Conservation (phyloP, 2,113 vertebrate species). For the Cardinalis cardinalis region DNA sequence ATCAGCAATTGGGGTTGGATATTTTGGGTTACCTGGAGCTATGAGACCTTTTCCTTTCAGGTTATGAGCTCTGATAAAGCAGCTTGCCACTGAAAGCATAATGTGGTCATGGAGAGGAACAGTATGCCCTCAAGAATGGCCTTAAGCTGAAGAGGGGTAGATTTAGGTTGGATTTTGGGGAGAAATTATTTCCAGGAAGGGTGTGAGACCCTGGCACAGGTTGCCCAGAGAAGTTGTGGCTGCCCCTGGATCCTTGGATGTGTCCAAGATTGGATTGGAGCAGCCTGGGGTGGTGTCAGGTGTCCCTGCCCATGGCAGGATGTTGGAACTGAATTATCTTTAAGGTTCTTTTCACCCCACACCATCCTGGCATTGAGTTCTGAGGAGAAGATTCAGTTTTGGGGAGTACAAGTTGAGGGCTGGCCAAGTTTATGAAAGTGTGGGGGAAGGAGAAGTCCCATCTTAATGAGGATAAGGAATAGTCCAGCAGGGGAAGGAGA, state of each 20-base stretch:
- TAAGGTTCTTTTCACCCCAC: background rate
- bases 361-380: background rate
- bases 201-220: background rate
- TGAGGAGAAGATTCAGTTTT: background rate
- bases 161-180: background rate
- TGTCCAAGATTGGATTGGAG: background rate
- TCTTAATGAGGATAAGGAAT: background rate
- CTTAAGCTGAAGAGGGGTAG: background rate
- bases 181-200: background rate
- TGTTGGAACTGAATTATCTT: background rate
- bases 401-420: background rate
- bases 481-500: background rate
- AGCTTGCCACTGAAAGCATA: background rate
- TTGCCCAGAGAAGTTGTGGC: background rate
- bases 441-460: background rate
- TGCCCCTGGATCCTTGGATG: background rate
- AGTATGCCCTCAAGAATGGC: background rate
- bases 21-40: background rate
- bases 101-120: background rate
- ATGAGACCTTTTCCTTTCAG: background rate
- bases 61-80: background rate
- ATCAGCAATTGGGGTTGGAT: background rate
- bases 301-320: background rate
- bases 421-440: background rate
- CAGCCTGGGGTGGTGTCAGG: accelerated